Conservation (phyloP, 2,797 vertebrate genomes). For the Prunella strophiata region DNA sequence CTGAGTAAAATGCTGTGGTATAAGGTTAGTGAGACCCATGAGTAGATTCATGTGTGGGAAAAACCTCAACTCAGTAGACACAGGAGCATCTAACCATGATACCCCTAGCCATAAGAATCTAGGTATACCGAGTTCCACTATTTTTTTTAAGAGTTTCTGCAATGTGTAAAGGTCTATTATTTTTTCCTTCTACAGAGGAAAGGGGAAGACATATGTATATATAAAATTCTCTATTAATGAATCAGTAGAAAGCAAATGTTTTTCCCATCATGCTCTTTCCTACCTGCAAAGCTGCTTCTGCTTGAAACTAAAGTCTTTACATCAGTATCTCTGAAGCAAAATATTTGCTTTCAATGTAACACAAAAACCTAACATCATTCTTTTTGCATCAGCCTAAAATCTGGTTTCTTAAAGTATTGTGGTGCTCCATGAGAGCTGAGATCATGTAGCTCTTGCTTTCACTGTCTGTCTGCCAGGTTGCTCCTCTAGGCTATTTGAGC, state of each 20-base stretch:
- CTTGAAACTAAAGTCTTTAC: neutral
- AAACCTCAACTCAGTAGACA: neutral
- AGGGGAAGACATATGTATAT: neutral
- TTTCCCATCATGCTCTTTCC: neutral
- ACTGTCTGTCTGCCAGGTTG: neutral
- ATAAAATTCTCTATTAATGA: neutral
- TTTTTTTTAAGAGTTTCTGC: neutral
- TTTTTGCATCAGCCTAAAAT: neutral
- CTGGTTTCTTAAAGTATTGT: neutral
- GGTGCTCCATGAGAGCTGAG: neutral
- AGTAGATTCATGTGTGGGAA: neutral
- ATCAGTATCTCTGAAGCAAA: neutral
- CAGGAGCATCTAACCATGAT: neutral
- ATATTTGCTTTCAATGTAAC: neutral
- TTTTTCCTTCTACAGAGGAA: neutral
- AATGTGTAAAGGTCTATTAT: neutral
- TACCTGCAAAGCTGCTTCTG: neutral
- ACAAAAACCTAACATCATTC: neutral
- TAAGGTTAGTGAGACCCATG: neutral
- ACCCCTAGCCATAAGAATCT: neutral
- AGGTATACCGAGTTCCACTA: neutral
- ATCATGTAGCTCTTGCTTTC: rapidly evolving
- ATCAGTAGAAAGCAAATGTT: neutral
- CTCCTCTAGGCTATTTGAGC: neutral
- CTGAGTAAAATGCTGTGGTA: neutral